phyloP scores from a whole-genome alignment of 2,113 vertebrate species.

The Cochlearius cochlearius region DNA sequence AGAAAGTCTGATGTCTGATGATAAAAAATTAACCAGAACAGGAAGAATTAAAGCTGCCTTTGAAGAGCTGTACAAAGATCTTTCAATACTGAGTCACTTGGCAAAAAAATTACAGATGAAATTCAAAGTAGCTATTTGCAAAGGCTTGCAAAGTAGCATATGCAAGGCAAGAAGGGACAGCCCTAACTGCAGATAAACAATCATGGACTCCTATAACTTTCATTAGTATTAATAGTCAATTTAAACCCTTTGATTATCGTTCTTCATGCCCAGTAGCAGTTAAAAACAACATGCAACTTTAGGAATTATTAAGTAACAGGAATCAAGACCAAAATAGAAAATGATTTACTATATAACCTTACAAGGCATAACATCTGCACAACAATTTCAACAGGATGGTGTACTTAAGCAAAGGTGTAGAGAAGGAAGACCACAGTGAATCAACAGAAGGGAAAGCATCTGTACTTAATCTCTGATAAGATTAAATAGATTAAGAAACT shows the following conservation, averaged over 20 bases:
- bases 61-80: neutral
- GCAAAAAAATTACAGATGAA: neutral
- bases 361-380: neutral
- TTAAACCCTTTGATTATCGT: neutral
- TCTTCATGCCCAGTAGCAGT: neutral
- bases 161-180: neutral
- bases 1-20: neutral
- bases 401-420: neutral
- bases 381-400: neutral
- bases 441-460: neutral
- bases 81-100: neutral
- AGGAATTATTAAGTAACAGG: neutral
- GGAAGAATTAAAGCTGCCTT: neutral
- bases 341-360: neutral
- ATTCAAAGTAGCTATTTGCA: neutral
- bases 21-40: neutral
- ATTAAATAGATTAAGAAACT: neutral
- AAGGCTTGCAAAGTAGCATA: neutral
- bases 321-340: neutral
- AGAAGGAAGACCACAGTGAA: neutral
- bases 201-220: neutral
- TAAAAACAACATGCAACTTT: neutral
- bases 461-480: neutral
- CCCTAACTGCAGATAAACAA: neutral
- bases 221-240: neutral